These are phyloP conservation scores for Spermophilus dauricus DNA, from an alignment of 2,113 vertebrate species.

Conservation along the genomic window DNA sequence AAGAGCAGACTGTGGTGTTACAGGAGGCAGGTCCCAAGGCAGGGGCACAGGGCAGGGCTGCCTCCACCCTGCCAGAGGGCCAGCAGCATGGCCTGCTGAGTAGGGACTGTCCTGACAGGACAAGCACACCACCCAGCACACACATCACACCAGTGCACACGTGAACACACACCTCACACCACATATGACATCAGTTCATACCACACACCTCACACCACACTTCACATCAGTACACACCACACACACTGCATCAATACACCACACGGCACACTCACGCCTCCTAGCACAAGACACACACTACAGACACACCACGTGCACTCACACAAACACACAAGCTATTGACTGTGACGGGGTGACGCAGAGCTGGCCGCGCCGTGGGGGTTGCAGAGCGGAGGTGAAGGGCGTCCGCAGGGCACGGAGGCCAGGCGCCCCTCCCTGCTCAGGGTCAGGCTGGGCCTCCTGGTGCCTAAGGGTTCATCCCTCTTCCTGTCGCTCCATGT, in stretches of 20 bases:
- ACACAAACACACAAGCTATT: not conserved
- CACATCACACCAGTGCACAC: not conserved
- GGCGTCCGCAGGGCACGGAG: too few species aligned
- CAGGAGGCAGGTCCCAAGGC: not conserved
- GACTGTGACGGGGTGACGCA: rapidly evolving
- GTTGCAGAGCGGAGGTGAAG: not conserved
- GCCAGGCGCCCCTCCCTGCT: not conserved
- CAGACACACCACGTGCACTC: too few species aligned
- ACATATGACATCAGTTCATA: not conserved
- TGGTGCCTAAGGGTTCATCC: rapidly evolving
- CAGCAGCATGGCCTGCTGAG: not conserved
- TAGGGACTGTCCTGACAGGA: not conserved
- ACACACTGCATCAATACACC: not conserved
- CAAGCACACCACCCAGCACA: not conserved
- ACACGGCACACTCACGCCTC: not conserved
- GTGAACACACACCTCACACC: too few species aligned
- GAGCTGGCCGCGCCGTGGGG: too few species aligned
- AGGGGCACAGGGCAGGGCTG: rapidly evolving
- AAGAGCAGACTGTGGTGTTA: not conserved
- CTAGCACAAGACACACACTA: too few species aligned
- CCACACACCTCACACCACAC: not conserved
- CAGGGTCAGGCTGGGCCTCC: not conserved
- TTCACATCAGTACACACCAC: too few species aligned
- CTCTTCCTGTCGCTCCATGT: rapidly evolving
- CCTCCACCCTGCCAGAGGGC: too few species aligned